Base-by-base conservation (phyloP, 2,113 vertebrate genomes). In the Cepphus grylle region DNA sequence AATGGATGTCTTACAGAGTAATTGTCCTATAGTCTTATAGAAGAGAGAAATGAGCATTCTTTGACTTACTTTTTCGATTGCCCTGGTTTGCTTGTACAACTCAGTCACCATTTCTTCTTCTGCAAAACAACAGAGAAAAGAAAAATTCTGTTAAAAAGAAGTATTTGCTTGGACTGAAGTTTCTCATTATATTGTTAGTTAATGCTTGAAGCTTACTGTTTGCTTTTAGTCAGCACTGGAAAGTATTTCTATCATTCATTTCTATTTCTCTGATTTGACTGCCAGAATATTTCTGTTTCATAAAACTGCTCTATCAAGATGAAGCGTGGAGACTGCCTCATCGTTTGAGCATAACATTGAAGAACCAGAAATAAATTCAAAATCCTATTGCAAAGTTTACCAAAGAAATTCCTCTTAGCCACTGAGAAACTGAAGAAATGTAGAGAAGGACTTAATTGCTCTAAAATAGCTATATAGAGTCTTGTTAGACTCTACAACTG, bases 71-170 rank as follows among this genome's bases (percentile, higher is more conserved):
- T 88, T 91, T 79, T 71, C 49, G 1, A 9, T 47, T 8, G 38
- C 87, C 87, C 56, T 25, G 9, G 43, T 47, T 77, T 42, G 8
- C 52, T 63, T 9, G 53, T 32, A 59, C 27, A 47, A 40, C 27
- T 73, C 50, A 4, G 52, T 17, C 90, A 69, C 45, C 13, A 2
- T 55, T 86, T 78, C 52, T 73, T 50, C 40, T 66, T 49, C 98
- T 98, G 86, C 29, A 97, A 97, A 36, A 94, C 49, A 92, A 92
- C 6, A 43, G 96, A 84, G 16, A 94, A 53, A 81, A 87, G 50
- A 87, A 4, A 70, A 86, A 61, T 17, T 71, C 11, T 50, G 36
- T 91, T 73, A 17, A 69, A 56, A 69, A 42, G 11, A 80, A 81
- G 10, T 30, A 80, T 38, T 79, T 66, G 42, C 11, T 78, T 65